Percentiles rank a stretch among this genome's conserved stretches.
Evolutionary conservation across 2,888 invertebrate species (phyloP).

Genomic region (Seira ritae): DNA sequence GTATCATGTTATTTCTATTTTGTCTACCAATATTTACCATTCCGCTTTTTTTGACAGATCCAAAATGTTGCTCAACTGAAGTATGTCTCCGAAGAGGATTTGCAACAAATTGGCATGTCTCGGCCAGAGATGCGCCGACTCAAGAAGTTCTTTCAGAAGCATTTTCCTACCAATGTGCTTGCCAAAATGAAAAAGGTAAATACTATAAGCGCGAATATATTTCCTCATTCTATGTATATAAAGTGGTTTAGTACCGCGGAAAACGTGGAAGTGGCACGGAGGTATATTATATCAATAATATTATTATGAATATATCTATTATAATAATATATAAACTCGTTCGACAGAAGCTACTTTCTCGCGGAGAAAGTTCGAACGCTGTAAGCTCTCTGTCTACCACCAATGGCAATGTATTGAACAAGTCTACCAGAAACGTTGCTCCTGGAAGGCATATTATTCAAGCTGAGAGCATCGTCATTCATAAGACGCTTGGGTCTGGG

Average conservation of each 20-base stretch:
- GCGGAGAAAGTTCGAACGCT: slow-evolving; percentile 76
- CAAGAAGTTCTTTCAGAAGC: slow-evolving; percentile 94
- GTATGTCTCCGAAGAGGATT: slow-evolving; percentile 95
- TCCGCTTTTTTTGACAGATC: slow-evolving; percentile 76
- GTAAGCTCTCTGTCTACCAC: slow-evolving; percentile 71
- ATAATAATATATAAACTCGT: too few relatives aligned
- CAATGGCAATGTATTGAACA: slow-evolving; percentile 60
- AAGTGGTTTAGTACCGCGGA: too few relatives aligned
- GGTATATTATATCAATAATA: too few relatives aligned
- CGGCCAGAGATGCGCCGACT: slow-evolving; percentile 96
- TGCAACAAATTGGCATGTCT: slow-evolving; percentile 93
- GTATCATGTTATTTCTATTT: background rate
- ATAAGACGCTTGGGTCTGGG: slow-evolving; percentile 96
- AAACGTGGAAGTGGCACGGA: too few relatives aligned
- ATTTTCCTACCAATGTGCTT: slow-evolving; percentile 94
- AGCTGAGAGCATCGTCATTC: slow-evolving; percentile 92
- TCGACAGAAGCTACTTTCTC: slow-evolving; percentile 80
- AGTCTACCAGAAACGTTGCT: slow-evolving; percentile 66
- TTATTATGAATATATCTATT: too few relatives aligned
- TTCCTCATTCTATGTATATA: too few relatives aligned
- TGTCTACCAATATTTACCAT: slow-evolving; percentile 18
- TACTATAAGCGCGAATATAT: too few relatives aligned
- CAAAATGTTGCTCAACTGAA: slow-evolving; percentile 92
- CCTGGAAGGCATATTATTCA: slow-evolving; percentile 73
- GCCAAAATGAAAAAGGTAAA: slow-evolving; percentile 89